Evolutionary conservation across 1,140 invertebrate species (phyloP), one percentile per base, ranked within the genome.

Genomic region (Pseudoatta argentina): DNA sequence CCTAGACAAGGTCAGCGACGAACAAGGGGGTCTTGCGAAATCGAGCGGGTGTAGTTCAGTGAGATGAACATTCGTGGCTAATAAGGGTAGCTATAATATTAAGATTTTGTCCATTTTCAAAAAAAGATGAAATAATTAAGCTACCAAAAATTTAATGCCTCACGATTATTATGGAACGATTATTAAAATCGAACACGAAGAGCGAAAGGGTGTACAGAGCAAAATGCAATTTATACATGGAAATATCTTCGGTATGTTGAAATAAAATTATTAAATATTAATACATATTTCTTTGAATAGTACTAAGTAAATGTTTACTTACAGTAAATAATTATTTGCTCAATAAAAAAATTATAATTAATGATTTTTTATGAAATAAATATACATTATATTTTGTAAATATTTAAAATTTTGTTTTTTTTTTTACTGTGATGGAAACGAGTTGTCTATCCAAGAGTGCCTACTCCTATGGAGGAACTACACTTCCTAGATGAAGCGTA

Each of bases 141-240:
- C 12, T 30, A n/a, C 7, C 3, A 12, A 39, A 75, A 75, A 57
- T n/a, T 16, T 63, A 18, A 55, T 24, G 57, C 27, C 14, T 59
- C 34, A 18, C 14, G 14, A 72, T 18, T 12, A 12, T 30, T 12
- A 34, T 27, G 16, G 16, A 66, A 66, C 30, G 24, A 24, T 24
- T 24, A 24, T 27, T 55, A 61, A 79, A 73, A 27, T 79, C 72
- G 51, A 44, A 27, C 16, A 66, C 34, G 30, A 27, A 86, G 79
- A 79, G 87, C 51, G 89, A 87, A 55, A 51, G 4, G 90, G 89
- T 92, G 91, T 89, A 89, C 92, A 44, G 86, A 77, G 89, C 79
- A 81, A 94, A 93, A 92, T 92, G 91, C 91, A 93, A 94, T 94
- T 93, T 14, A 16, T 51, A 93, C 90, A 88, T 89, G 91, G 92